A percentile compares a stretch with the other conserved stretches of the same genome.
These are phyloP conservation scores for Triops cancriformis DNA, from an alignment of 1,140 invertebrate genomes.

Conservation along the genomic window DNA sequence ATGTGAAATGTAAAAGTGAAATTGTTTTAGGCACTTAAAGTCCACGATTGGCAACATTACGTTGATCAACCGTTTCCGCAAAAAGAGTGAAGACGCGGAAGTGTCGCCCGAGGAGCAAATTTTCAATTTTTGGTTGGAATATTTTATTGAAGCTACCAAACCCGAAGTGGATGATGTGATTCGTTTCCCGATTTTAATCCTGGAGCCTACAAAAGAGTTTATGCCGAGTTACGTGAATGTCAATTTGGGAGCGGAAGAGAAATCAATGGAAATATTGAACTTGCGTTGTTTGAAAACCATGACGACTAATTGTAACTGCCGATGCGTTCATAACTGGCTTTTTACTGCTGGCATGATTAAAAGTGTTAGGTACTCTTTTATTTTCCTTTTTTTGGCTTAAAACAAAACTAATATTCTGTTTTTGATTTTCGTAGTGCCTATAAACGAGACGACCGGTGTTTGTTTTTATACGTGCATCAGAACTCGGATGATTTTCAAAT, in stretches of 20 bases:
- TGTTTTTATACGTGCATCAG: constrained; percentile 95
- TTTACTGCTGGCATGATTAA: constrained; percentile 87
- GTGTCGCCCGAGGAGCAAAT: constrained; percentile 76
- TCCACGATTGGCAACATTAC: constrained; percentile 97
- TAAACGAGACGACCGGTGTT: constrained; percentile 87
- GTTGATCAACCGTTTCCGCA: constrained; percentile 86
- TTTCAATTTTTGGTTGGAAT: constrained; percentile 98
- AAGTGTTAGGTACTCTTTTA: constrained; percentile 59
- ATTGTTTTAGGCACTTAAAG: constrained; percentile 70
- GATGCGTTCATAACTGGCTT: constrained; percentile 85
- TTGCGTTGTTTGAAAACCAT: constrained; percentile 61
- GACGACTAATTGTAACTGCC: constrained; percentile 32
- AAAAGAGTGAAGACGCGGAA: constrained; percentile 49
- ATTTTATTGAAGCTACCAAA: constrained; percentile 89
- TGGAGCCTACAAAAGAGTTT: constrained; percentile 81
- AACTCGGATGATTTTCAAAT: constrained; percentile 99
- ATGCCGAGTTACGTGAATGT: constrained; percentile 93
- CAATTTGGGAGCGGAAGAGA: constrained; percentile 84
- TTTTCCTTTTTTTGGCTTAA: neutral
- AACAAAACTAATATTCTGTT: neutral
- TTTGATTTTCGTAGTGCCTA: constrained; percentile 59
- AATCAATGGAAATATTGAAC: constrained; percentile 79
- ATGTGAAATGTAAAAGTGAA: neutral
- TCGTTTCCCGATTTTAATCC: constrained; percentile 71
- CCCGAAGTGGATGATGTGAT: constrained; percentile 66